Conservation (phyloP, 1,140 invertebrate species). For the Diorhabda elongata region DNA sequence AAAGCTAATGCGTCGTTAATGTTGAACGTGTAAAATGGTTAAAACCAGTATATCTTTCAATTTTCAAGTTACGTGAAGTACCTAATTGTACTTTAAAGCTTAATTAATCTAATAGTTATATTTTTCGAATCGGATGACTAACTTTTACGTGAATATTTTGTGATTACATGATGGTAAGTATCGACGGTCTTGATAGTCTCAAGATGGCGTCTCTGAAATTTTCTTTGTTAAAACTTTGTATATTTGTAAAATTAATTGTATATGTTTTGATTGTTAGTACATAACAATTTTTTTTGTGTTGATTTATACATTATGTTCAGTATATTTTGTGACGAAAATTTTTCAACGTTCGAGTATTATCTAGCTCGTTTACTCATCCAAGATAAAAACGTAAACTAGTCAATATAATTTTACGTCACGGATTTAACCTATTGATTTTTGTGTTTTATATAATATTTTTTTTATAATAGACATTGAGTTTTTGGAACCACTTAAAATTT, state of each 20-base stretch:
- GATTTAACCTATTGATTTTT: neutral
- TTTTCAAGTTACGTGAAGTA: conserved; percentile 53
- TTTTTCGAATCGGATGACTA: conserved; percentile 52
- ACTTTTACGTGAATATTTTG: conserved; percentile 51
- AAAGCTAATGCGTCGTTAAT: conserved; percentile 53
- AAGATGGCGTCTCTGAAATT: conserved; percentile 55
- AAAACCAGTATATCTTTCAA: conserved; percentile 51
- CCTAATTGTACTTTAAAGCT: conserved; percentile 48
- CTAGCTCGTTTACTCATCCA: neutral
- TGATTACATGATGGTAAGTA: conserved; percentile 63
- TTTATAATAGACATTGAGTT: too few relatives aligned
- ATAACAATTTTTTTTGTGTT: too few relatives aligned
- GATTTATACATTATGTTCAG: too few relatives aligned
- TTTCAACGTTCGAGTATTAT: neutral
- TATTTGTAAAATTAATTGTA: too few relatives aligned
- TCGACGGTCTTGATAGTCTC: conserved; percentile 42
- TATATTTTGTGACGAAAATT: too few relatives aligned
- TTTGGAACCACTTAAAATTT: too few relatives aligned
- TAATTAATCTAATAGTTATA: conserved; percentile 44
- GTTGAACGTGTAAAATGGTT: conserved; percentile 52
- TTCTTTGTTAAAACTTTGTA: conserved; percentile 49
- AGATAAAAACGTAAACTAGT: neutral
- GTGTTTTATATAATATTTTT: too few relatives aligned
- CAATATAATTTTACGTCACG: neutral
- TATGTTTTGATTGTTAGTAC: too few relatives aligned